Evolutionary conservation across 2,797 vertebrate species (phyloP).

Genomic region (Sebastes matsubarae): DNA sequence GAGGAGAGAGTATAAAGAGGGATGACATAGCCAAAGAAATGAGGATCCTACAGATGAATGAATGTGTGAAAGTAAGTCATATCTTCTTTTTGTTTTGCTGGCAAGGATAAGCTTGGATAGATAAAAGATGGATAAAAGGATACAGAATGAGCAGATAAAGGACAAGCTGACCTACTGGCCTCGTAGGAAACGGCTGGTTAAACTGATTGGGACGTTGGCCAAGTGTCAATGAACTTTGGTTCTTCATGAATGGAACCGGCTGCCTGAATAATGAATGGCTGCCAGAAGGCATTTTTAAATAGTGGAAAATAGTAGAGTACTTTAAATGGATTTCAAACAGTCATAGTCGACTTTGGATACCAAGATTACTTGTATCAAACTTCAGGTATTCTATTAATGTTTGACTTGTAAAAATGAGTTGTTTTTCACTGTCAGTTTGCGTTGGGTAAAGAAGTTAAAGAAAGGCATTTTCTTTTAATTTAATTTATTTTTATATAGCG

Average conservation of each 20-base stretch:
- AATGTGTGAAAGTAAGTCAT: slow-evolving; percentile 73
- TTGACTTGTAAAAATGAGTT: neutral
- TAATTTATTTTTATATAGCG: no score
- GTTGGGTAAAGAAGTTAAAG: neutral
- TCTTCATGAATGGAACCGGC: slow-evolving; percentile 15
- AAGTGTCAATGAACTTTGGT: slow-evolving; percentile 24
- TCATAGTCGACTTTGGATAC: neutral
- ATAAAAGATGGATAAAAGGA: neutral
- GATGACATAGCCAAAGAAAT: slow-evolving; percentile 73
- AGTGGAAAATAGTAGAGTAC: neutral
- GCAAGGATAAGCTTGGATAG: neutral
- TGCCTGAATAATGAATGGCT: slow-evolving; percentile 2
- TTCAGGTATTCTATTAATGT: neutral
- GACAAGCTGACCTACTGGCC: neutral
- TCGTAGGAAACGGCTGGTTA: neutral
- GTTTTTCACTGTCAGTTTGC: neutral
- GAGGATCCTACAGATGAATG: slow-evolving; percentile 60
- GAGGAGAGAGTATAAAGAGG: slow-evolving; percentile 13
- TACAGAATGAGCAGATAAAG: neutral
- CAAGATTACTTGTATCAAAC: neutral
- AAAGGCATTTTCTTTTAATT: neutral
- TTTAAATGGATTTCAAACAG: neutral
- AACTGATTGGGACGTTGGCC: slow-evolving; percentile 17
- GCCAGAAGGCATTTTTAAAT: neutral
- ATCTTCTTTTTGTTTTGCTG: neutral